These are phyloP conservation scores for Himalopsyche anomala DNA, from an alignment of 2,888 invertebrate species.

Conservation along the genomic window DNA sequence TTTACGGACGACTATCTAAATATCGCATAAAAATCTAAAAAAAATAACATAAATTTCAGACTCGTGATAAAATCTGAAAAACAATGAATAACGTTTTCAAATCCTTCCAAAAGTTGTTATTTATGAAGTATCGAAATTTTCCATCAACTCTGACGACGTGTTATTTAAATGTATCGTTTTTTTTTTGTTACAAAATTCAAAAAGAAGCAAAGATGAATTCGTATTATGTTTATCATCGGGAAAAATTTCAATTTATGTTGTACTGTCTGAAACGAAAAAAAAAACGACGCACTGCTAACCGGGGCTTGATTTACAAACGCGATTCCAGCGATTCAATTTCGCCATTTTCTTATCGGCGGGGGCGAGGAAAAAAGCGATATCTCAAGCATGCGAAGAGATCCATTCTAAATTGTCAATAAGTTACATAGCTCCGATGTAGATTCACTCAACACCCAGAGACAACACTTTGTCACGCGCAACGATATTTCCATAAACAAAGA, in stretches of 20 bases:
- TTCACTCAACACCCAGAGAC: slow-evolving; percentile 41
- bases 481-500: slow-evolving; percentile 43
- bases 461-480: slow-evolving; percentile 36
- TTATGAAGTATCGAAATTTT: no score
- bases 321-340: neutral
- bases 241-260: neutral
- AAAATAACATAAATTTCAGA: no score
- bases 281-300: neutral
- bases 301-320: slow-evolving; percentile 12
- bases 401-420: slow-evolving; percentile 38
- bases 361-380: neutral
- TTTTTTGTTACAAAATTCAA: no score
- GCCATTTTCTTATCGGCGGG: neutral
- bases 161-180: no score
- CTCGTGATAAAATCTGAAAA: no score
- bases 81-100: no score
- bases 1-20: no score
- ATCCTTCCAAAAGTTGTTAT: no score
- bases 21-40: no score
- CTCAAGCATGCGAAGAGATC: slow-evolving; percentile 10
- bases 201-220: no score
- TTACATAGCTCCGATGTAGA: slow-evolving; percentile 11
- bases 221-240: no score
- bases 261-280: neutral
- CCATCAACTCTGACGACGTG: no score